Percentiles rank a stretch among this genome's conserved stretches.
Conservation (phyloP, 2,888 invertebrate species). For the Atethmia centrago region DNA sequence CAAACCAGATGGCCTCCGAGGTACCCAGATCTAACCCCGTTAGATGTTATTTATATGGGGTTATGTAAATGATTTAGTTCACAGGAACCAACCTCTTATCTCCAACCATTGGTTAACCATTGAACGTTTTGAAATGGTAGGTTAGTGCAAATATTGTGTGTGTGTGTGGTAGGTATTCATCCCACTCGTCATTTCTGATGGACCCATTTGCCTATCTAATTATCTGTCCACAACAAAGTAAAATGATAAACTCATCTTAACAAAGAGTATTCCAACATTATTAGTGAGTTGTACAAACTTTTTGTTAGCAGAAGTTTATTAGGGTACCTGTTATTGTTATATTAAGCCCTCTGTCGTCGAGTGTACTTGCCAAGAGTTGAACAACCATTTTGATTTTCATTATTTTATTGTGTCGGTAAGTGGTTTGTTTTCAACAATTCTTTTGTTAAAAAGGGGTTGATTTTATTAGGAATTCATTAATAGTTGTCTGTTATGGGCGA, state of each 20-base stretch:
- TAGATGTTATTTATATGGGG: too few relatives aligned
- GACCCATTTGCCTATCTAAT: not conserved
- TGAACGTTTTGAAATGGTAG: too few relatives aligned
- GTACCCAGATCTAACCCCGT: too few relatives aligned
- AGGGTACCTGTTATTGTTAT: slow-evolving; percentile 45
- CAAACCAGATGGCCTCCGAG: too few relatives aligned
- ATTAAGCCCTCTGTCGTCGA: slow-evolving; percentile 46
- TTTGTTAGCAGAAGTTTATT: not conserved
- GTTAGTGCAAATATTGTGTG: too few relatives aligned
- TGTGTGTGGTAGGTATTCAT: not conserved
- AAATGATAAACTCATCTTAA: slow-evolving; percentile 16
- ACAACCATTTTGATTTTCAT: slow-evolving; percentile 40
- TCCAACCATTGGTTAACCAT: too few relatives aligned
- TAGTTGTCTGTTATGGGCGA: too few relatives aligned
- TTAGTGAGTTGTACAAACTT: slow-evolving; percentile 45
- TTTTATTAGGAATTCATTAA: too few relatives aligned
- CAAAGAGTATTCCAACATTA: slow-evolving; percentile 39
- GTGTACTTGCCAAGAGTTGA: slow-evolving; percentile 37
- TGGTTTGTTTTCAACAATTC: slow-evolving; percentile 21
- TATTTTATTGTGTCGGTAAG: slow-evolving; percentile 24
- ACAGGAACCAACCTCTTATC: too few relatives aligned
- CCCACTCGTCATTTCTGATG: not conserved
- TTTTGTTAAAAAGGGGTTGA: not conserved
- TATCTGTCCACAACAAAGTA: not conserved
- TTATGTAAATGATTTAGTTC: too few relatives aligned